These are phyloP conservation scores for Oreochromis grahami DNA, from an alignment of 2,797 vertebrate genomes.

Conservation along the genomic window DNA sequence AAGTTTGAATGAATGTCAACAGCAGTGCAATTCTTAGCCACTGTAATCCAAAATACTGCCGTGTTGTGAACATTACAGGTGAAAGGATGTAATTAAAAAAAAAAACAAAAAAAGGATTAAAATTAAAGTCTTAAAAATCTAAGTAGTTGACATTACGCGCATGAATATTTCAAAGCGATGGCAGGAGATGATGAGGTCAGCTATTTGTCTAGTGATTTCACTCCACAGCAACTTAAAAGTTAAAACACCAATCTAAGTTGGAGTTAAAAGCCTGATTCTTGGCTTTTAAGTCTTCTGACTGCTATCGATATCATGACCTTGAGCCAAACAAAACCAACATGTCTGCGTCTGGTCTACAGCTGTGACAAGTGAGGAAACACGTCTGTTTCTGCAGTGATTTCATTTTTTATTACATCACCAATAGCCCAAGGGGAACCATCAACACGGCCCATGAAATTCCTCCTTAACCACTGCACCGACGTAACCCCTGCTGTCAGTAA, in stretches of 20 bases:
- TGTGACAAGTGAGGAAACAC: neutral
- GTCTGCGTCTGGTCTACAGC: neutral
- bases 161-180: neutral
- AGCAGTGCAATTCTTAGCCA: neutral
- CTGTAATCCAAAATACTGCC: neutral
- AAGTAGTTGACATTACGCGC: neutral
- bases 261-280: neutral
- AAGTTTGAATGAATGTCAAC: neutral
- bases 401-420: conserved; percentile 4
- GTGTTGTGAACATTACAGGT: neutral
- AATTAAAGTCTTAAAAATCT: neutral
- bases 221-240: neutral
- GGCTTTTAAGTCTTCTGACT: neutral
- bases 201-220: conserved; percentile 16
- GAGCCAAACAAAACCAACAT: neutral
- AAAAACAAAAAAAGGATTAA: neutral
- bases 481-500: conserved; percentile 38
- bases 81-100: neutral
- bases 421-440: neutral
- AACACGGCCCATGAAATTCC: neutral
- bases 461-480: neutral
- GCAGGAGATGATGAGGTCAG: conserved; percentile 20
- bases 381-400: neutral
- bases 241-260: neutral
- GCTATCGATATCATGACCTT: conserved; percentile 34